A percentile compares a stretch with the other conserved stretches of the same genome.
Conservation (phyloP, 2,888 invertebrate species). For the Parnassius smintheus region DNA sequence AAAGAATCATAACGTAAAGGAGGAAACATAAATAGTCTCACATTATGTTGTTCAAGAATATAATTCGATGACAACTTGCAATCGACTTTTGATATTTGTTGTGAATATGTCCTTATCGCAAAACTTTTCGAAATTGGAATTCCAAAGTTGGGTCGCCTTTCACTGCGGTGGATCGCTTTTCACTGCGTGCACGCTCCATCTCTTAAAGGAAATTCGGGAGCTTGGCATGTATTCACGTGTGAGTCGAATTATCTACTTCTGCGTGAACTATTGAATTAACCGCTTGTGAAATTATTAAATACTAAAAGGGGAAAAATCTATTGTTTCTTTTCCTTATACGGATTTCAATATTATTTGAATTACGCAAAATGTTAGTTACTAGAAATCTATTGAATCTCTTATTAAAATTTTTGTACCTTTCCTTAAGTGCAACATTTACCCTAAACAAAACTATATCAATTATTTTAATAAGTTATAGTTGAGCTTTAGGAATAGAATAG, state of each 20-base stretch:
- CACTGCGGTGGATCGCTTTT: slow-evolving; percentile 71
- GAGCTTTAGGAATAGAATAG: neutral
- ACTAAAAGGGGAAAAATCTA: slow-evolving; percentile 39
- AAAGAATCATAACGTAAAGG: no score
- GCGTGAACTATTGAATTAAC: slow-evolving; percentile 71
- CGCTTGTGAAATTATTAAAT: slow-evolving; percentile 69
- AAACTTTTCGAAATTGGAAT: slow-evolving; percentile 81
- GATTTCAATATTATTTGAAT: no score
- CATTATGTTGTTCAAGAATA: slow-evolving; percentile 13
- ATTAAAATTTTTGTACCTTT: no score
- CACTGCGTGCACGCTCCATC: slow-evolving; percentile 64
- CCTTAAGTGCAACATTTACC: no score
- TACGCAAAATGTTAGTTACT: no score
- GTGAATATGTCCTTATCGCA: slow-evolving; percentile 76
- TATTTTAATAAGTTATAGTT: neutral
- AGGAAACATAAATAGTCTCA: no score
- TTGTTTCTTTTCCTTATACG: no score
- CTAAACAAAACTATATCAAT: no score
- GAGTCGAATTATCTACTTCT: slow-evolving; percentile 74
- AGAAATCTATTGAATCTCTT: no score
- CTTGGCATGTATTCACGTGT: slow-evolving; percentile 70
- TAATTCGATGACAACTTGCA: slow-evolving; percentile 34
- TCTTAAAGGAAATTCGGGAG: slow-evolving; percentile 79
- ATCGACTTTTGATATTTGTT: slow-evolving; percentile 68
- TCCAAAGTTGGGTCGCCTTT: slow-evolving; percentile 65